Percentiles rank a stretch among this genome's conserved stretches.
These are phyloP conservation scores for Catocala fraxini DNA, from an alignment of 2,888 invertebrate species.

Conservation along the genomic window DNA sequence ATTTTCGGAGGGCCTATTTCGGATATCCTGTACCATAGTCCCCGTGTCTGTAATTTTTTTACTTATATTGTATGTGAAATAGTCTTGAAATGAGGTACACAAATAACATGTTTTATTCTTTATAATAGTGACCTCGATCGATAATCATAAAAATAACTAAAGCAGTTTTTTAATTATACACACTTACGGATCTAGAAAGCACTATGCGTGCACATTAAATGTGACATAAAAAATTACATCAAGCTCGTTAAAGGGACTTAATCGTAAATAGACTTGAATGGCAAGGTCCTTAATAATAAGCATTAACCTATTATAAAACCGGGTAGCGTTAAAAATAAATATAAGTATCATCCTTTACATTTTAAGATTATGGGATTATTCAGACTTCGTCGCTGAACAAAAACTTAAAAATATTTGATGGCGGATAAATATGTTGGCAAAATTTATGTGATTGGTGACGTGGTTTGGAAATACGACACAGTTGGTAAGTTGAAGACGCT, in stretches of 20 bases:
- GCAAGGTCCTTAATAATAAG: slow-evolving; percentile 36
- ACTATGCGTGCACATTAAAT: background rate
- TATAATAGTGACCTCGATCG: no score
- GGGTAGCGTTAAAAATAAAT: slow-evolving; percentile 37
- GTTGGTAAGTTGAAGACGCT: no score
- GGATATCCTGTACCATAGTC: no score
- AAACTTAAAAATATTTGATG: no score
- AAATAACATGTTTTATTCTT: no score
- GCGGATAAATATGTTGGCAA: no score
- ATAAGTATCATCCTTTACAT: slow-evolving; percentile 31
- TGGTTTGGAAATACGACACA: background rate
- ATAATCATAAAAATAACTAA: background rate
- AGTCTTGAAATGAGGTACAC: no score
- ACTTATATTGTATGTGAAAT: no score
- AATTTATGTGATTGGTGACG: background rate
- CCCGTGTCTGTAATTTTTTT: no score
- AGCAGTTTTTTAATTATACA: background rate
- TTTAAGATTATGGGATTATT: slow-evolving; percentile 26
- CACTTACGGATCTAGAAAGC: background rate
- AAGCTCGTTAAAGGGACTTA: slow-evolving; percentile 14
- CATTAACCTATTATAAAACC: slow-evolving; percentile 39
- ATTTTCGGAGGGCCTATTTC: no score
- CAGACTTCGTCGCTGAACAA: slow-evolving; percentile 7
- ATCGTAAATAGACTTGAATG: slow-evolving; percentile 33
- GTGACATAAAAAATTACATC: slow-evolving; percentile 15